These are phyloP conservation scores for Torymus auratus DNA, from an alignment of 2,888 invertebrate genomes.

Conservation along the genomic window DNA sequence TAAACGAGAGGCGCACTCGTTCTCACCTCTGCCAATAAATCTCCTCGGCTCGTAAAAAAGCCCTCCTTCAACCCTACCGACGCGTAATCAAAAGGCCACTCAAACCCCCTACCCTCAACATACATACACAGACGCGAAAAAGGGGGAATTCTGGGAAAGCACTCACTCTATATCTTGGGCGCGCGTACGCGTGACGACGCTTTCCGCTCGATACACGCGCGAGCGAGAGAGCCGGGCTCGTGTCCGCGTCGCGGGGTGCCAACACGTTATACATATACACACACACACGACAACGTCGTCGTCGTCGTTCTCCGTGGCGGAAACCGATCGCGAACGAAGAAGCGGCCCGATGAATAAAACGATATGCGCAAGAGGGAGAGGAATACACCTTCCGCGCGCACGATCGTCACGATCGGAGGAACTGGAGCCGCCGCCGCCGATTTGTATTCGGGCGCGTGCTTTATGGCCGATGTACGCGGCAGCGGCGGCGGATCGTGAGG, in stretches of 20 bases:
- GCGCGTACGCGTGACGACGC: too few relatives aligned
- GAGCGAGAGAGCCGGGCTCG: conserved; percentile 56
- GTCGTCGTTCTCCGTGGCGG: not conserved
- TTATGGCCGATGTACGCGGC: not conserved
- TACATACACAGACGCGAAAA: conserved; percentile 56
- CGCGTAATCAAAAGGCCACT: conserved; percentile 25
- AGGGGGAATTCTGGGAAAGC: too few relatives aligned
- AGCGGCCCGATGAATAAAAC: too few relatives aligned
- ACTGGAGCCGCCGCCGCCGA: not conserved
- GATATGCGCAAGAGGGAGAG: too few relatives aligned
- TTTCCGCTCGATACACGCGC: too few relatives aligned
- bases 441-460: too few relatives aligned
- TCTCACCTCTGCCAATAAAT: too few relatives aligned
- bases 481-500: not conserved
- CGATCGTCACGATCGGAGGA: conserved; percentile 30
- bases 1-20: too few relatives aligned
- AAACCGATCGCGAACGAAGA: too few relatives aligned
- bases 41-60: too few relatives aligned
- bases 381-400: conserved; percentile 2
- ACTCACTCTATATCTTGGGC: too few relatives aligned
- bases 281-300: not conserved
- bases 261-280: conserved; percentile 20
- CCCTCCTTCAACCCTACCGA: conserved; percentile 4
- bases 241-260: conserved; percentile 65
- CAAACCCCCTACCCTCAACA: conserved; percentile 36